phyloP scores from a whole-genome alignment of 2,113 vertebrate genomes.

The Chlorodrepanis virens region DNA sequence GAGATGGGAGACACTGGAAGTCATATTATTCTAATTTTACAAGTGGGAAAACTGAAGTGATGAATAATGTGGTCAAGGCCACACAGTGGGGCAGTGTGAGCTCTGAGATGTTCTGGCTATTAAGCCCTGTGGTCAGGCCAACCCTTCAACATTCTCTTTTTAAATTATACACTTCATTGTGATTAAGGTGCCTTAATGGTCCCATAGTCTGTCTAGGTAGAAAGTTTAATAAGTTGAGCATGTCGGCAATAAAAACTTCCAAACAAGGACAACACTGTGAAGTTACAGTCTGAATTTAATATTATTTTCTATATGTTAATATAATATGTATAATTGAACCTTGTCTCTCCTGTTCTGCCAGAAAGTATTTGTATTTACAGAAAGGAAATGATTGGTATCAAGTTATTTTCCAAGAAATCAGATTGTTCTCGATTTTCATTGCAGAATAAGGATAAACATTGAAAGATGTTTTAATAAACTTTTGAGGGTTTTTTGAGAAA shows the following conservation, averaged over 20 bases:
- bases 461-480: background rate
- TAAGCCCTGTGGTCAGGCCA: background rate
- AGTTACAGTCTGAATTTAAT: background rate
- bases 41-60: background rate
- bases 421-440: background rate
- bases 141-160: background rate
- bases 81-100: background rate
- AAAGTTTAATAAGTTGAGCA: background rate
- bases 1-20: background rate
- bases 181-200: background rate
- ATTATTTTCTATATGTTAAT: background rate
- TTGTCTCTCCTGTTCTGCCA: background rate
- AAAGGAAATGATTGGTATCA: background rate
- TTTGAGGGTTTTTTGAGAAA: background rate
- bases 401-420: background rate
- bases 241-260: background rate
- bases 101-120: background rate
- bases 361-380: background rate
- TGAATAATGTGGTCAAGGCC: constrained; percentile 7
- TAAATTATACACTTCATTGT: background rate
- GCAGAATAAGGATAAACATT: background rate
- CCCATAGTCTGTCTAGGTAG: background rate
- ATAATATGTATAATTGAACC: background rate
- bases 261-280: background rate
- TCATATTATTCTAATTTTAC: background rate